Percentiles rank a stretch among this genome's conserved stretches.
phyloP scores from a whole-genome alignment of 2,797 vertebrate genomes.

The Leptodactylus fallax region DNA sequence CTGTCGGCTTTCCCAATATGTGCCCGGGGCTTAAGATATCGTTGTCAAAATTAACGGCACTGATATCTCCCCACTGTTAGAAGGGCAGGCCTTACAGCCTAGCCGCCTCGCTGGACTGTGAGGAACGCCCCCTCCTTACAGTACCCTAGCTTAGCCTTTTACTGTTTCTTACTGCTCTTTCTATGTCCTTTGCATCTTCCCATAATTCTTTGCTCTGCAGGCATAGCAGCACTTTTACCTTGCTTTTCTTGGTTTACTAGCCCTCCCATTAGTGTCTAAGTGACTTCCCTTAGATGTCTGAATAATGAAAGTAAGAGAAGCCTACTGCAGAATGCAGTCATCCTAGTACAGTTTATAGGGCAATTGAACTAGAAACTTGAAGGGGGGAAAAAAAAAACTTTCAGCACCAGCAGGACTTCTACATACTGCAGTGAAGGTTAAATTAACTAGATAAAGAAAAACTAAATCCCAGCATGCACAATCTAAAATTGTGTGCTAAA shows the following conservation, averaged over 20 bases:
- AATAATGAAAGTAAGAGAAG: slow-evolving; percentile 1
- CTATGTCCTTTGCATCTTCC: background rate
- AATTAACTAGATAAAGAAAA: slow-evolving; percentile 10
- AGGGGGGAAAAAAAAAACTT: background rate
- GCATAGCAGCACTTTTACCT: background rate
- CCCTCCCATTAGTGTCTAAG: background rate
- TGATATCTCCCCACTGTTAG: no score
- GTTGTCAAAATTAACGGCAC: no score
- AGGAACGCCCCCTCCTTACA: no score
- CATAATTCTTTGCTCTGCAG: background rate
- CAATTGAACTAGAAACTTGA: background rate
- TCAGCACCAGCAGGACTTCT: background rate
- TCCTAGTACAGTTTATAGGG: background rate
- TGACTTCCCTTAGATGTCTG: background rate
- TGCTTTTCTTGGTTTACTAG: background rate
- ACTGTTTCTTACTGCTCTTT: no score
- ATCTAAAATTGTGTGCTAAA: slow-evolving; percentile 7
- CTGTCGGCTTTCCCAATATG: no score
- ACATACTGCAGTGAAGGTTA: background rate
- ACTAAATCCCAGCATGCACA: slow-evolving; percentile 6
- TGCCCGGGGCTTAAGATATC: no score
- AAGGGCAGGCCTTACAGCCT: no score
- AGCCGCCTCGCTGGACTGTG: no score
- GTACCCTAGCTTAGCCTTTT: no score
- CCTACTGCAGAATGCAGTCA: background rate